Percentiles rank a stretch among this genome's conserved stretches.
Evolutionary conservation across 2,888 invertebrate species (phyloP).

Genomic region (Plagiodera versicolora): DNA sequence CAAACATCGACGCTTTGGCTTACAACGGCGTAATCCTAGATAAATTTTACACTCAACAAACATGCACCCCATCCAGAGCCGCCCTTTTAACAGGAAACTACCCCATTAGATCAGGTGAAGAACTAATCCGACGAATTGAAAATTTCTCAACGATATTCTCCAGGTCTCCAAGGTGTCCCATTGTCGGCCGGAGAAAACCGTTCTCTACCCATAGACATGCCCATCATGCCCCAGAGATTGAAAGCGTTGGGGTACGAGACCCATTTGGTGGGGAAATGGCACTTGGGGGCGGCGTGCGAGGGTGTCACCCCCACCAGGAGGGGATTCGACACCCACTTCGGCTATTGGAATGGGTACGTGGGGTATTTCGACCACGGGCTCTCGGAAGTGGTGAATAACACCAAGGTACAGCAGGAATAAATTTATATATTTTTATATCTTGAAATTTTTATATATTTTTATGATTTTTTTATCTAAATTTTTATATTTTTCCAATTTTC

Average conservation of each 20-base stretch:
- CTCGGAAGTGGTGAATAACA: constrained; percentile 10
- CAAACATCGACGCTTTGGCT: constrained; percentile 86
- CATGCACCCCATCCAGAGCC: constrained; percentile 84
- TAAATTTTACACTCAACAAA: constrained; percentile 80
- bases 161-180: constrained; percentile 65
- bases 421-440: no score
- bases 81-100: constrained; percentile 85
- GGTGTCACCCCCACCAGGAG: constrained; percentile 69
- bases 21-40: constrained; percentile 82
- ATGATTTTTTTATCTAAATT: no score
- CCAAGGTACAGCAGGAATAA: constrained; percentile 24
- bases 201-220: constrained; percentile 63
- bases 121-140: not conserved
- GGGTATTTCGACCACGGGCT: constrained; percentile 68
- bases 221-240: constrained; percentile 63
- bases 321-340: constrained; percentile 81
- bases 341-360: constrained; percentile 80
- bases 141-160: not conserved
- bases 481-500: no score
- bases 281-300: constrained; percentile 72
- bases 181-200: constrained; percentile 69
- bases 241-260: constrained; percentile 69
- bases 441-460: no score
- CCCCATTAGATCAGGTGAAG: constrained; percentile 76
- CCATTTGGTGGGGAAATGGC: constrained; percentile 84